Conservation (phyloP, 2,888 invertebrate genomes). For the Morinoia aosen region DNA sequence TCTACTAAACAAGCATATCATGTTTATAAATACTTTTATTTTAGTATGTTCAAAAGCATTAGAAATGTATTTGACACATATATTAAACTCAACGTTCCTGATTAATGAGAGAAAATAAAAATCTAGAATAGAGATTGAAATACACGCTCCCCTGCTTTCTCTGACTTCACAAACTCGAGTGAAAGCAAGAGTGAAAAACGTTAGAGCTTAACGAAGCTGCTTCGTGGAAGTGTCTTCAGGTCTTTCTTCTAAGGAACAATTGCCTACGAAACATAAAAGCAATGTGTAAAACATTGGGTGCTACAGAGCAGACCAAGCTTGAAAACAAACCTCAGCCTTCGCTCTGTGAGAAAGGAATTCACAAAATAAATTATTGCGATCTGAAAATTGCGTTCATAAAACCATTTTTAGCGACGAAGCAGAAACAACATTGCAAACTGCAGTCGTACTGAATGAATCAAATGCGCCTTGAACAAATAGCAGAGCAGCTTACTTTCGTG, state of each 20-base stretch:
- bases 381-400: neutral
- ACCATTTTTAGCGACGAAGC: neutral
- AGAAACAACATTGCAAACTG: neutral
- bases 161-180: neutral
- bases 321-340: neutral
- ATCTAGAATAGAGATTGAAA: neutral
- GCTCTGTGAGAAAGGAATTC: neutral
- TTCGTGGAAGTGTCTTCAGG: neutral
- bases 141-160: neutral
- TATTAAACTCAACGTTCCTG: neutral
- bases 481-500: neutral
- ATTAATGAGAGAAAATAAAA: neutral
- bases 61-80: neutral
- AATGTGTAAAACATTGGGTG: neutral
- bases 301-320: neutral
- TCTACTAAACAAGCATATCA: too few species aligned
- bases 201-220: neutral
- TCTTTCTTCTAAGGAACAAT: neutral
- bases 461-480: neutral
- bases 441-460: neutral
- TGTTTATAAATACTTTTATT: too few species aligned
- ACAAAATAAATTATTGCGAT: neutral
- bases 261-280: neutral
- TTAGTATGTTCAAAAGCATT: neutral
- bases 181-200: neutral